Evolutionary conservation across 2,797 vertebrate genomes (phyloP), one percentile per base, ranked within the genome.

Genomic region (Anguilla megastoma): DNA sequence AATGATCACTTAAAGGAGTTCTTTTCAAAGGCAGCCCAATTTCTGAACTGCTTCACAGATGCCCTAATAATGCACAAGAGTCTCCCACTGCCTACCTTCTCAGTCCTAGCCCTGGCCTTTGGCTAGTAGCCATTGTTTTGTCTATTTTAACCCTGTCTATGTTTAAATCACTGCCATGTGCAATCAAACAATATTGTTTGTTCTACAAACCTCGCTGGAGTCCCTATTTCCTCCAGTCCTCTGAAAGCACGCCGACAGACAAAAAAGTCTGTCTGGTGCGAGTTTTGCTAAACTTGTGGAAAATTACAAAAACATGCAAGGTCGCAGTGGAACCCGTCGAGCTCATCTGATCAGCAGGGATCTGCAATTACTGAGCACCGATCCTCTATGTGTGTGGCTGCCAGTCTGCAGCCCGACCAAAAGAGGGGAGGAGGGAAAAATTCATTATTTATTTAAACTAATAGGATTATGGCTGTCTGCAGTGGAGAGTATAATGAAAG

Each of bases 371-470:
- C 94, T 93, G 91, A 93, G 94, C 93, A 90, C 91, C 84, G 93
- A 87, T 92, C 87, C 91, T 92, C 90, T 91, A 90, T 58, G 63
- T 91, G 93, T 92, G 93, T 89, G 92, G 92, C 92, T 89, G 91
- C 92, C 85, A 50, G 79, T 24, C 16, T 27, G 79, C 45, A 50
- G 79, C 45, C 18, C 0, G 45, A 16, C 79, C 18, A 21, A 50
- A 50, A 82, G 6, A 24, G 8, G 18, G 45, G 30, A 9, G 71
- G 63, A 9, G 74, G 30, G 74, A 33, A 3, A 30, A 33, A 12
- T 95, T 95, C 93, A 95, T 96, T 95, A 95, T 95, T 96, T 96
- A 95, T 95, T 94, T 94, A 92, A 94, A 94, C 94, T 95, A 95
- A 95, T 91, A 93, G 94, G 94, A 95, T 95, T 95, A 95, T 89